Percentiles rank a stretch among this genome's conserved stretches.
phyloP scores from a whole-genome alignment of 2,888 invertebrate genomes.

The Harpalus rubripes region DNA sequence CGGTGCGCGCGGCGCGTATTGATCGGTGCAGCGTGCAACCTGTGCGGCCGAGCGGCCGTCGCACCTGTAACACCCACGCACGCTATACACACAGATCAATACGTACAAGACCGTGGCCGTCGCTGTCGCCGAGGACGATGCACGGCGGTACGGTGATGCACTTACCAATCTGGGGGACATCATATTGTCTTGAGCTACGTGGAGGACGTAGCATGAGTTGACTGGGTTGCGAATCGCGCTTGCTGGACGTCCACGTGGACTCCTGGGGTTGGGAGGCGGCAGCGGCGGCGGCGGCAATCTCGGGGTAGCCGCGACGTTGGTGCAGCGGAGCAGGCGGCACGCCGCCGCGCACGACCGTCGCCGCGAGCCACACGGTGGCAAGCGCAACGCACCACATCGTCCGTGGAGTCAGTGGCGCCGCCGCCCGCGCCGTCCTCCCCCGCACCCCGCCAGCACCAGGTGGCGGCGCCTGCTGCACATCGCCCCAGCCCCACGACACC shows the following conservation, averaged over 20 bases:
- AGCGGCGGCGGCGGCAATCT: constrained; percentile 73
- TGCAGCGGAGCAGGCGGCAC: constrained; percentile 69
- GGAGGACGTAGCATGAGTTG: constrained; percentile 89
- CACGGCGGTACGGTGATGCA: constrained; percentile 37
- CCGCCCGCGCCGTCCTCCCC: constrained; percentile 62
- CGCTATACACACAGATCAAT: constrained; percentile 62
- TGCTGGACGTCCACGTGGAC: constrained; percentile 70
- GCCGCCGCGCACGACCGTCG: constrained; percentile 56
- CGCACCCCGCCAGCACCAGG: constrained; percentile 38
- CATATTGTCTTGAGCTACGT: constrained; percentile 88
- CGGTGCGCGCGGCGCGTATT: constrained; percentile 71
- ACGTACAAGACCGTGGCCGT: background rate
- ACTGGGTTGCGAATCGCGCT: constrained; percentile 74
- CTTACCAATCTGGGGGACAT: constrained; percentile 92
- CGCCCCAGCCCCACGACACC: constrained; percentile 75
- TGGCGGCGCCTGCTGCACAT: constrained; percentile 68
- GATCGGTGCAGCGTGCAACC: constrained; percentile 66
- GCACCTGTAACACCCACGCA: constrained; percentile 65
- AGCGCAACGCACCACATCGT: constrained; percentile 76
- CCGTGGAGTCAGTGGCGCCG: constrained; percentile 54
- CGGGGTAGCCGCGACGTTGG: constrained; percentile 76
- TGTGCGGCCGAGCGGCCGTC: constrained; percentile 67
- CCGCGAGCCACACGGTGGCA: constrained; percentile 76
- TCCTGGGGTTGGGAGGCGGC: constrained; percentile 73
- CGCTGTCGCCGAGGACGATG: background rate